Percentiles rank a stretch among this genome's conserved stretches.
phyloP scores from a whole-genome alignment of 2,888 invertebrate genomes.

The Mellilla xanthometata region DNA sequence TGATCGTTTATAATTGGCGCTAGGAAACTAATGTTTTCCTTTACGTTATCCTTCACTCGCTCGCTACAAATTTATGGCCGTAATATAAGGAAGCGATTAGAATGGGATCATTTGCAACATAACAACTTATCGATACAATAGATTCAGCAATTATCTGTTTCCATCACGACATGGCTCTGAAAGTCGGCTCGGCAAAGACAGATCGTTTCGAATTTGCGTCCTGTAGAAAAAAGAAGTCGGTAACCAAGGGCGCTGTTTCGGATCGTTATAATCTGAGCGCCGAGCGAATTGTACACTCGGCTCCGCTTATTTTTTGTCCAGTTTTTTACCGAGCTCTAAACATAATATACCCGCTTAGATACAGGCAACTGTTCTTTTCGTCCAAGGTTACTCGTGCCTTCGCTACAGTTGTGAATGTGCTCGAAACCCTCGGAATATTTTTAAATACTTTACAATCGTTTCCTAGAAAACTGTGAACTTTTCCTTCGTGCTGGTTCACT shows the following conservation, averaged over 20 bases:
- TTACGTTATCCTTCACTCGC: conserved; percentile 29
- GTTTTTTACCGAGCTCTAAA: conserved; percentile 57
- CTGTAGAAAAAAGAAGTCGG: conserved; percentile 48
- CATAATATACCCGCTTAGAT: conserved; percentile 55
- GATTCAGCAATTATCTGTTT: conserved; percentile 55
- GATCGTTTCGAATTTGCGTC: conserved; percentile 44
- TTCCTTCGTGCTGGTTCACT: conserved; percentile 66
- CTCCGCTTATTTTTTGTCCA: conserved; percentile 63
- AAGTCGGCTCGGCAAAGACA: conserved; percentile 33
- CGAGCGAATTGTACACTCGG: conserved; percentile 56
- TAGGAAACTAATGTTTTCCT: conserved; percentile 34
- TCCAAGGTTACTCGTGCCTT: conserved; percentile 61
- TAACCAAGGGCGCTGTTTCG: conserved; percentile 68
- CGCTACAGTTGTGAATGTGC: conserved; percentile 31
- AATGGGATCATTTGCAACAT: conserved; percentile 59
- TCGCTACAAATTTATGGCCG: conserved; percentile 27
- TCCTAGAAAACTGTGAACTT: conserved; percentile 65
- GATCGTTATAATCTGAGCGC: conserved; percentile 68
- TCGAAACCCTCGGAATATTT: conserved; percentile 37
- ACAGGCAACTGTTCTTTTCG: conserved; percentile 63
- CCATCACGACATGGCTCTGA: conserved; percentile 46
- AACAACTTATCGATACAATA: conserved; percentile 55
- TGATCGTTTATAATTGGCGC: conserved; percentile 33
- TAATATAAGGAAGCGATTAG: conserved; percentile 61
- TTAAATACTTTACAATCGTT: conserved; percentile 47